Evolutionary conservation across 2,888 invertebrate species (phyloP).

Genomic region (Sipha maydis): DNA sequence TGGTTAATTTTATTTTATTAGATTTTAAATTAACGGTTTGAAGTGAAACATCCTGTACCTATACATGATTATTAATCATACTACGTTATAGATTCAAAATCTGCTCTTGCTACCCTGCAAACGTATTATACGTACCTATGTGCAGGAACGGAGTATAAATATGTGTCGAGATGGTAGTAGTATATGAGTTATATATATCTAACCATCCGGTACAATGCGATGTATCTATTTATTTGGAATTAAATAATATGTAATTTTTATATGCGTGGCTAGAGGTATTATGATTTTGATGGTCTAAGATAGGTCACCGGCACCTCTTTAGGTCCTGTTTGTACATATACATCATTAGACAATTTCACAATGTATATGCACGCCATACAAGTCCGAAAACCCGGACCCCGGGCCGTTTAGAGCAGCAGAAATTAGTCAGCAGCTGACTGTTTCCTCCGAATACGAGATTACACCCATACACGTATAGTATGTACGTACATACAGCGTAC

Average conservation of each 20-base stretch:
- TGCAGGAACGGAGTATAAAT: neutral
- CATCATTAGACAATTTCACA: neutral
- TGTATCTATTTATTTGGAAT: neutral
- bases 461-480: neutral
- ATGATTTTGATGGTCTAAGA: neutral
- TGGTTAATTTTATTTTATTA: neutral
- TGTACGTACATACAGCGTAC: neutral
- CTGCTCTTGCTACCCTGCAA: neutral
- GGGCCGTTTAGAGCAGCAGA: neutral
- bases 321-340: neutral
- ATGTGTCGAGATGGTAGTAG: neutral
- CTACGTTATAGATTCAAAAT: neutral
- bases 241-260: neutral
- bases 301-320: neutral
- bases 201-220: neutral
- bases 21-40: neutral
- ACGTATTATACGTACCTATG: neutral
- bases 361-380: neutral
- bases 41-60: neutral
- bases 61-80: neutral
- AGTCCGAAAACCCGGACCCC: neutral
- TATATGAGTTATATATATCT: too few relatives aligned
- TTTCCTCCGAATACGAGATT: neutral
- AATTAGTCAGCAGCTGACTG: neutral
- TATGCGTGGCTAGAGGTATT: neutral